These are phyloP conservation scores for Chaetorhynchus papuensis DNA, from an alignment of 2,113 vertebrate species.

Conservation along the genomic window DNA sequence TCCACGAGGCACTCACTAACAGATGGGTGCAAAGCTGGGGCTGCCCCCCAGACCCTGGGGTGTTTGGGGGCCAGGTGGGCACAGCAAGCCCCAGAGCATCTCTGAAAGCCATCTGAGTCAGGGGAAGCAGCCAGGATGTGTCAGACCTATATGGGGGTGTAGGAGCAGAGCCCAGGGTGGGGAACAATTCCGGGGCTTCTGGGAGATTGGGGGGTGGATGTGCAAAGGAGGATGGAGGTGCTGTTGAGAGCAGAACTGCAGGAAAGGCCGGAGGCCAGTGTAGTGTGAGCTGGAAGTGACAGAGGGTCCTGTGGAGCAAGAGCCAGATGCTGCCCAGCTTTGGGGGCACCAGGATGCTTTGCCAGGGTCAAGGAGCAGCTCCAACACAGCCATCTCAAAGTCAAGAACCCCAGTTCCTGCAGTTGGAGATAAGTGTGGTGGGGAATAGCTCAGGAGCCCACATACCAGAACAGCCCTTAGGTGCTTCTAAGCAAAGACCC, in stretches of 20 bases:
- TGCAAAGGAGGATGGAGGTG: not conserved
- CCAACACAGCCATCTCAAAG: fast-evolving
- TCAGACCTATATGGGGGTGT: not conserved
- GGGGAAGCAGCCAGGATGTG: not conserved
- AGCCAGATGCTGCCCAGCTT: not conserved
- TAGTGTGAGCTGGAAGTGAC: not conserved
- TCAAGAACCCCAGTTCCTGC: not conserved
- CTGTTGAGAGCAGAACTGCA: not conserved
- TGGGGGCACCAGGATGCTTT: fast-evolving
- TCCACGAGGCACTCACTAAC: fast-evolving
- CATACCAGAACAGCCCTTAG: not conserved
- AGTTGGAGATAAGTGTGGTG: not conserved
- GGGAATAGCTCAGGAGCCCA: not conserved
- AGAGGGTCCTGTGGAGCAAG: not conserved
- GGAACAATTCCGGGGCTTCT: not conserved
- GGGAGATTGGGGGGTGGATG: not conserved
- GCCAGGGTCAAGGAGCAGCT: not conserved
- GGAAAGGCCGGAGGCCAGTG: not conserved
- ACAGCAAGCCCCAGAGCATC: not conserved
- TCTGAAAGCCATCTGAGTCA: not conserved
- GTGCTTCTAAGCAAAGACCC: not conserved
- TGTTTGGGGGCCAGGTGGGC: not conserved
- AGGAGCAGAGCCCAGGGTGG: not conserved
- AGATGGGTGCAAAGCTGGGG: not conserved
- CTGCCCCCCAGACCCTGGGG: fast-evolving